Base-by-base conservation (phyloP, 2,888 invertebrate species). In the Craniophora ligustri region DNA sequence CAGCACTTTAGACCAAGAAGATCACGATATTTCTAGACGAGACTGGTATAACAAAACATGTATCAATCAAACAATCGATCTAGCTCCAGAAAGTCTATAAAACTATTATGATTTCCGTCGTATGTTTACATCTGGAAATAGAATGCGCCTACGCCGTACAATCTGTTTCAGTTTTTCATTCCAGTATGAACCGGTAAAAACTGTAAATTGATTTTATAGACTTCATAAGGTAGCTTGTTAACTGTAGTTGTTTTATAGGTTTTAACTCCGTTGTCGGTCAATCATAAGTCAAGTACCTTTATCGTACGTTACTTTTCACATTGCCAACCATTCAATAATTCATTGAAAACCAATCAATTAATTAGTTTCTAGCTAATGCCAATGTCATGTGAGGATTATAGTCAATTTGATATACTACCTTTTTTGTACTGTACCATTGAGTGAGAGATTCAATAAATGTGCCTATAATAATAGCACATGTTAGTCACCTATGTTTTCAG, bases 161-260 rank as follows among this genome's bases (percentile, higher is more conserved):
- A 51, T 59, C 56, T 39, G 66, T 57, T 23, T 41, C 51, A 50
- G 54, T 68, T 72, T 66, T 62, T 23, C 54, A 18, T 63, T 56
- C 57, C 50, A n/a, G 55, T 63, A 38, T 8, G 3, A 30, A 34
- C 64, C 34, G 21, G 63, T 58, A 38, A 34, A 31, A 49, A 54
- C 51, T 28, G 39, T 62, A 34, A 41, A 55, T 63, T 60, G 40
- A 30, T 57, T 60, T 49, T 15, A 60, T 42, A 39, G 67, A 44
- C 53, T 54, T 67, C 36, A 63, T 46, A 46, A 49, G 32, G 26
- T 28, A 50, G 66, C 51, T 62, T 56, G 50, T 50, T 28, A 54
- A 63, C 46, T 44, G 34, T n/a, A 8, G 26, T 8, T 51, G 35
- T 56, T 50, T 11, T 34, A 38, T 16, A 18, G 19, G 31, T 44